phyloP scores from a whole-genome alignment of 1,140 invertebrate genomes.

The Leptestheria dahalacensis region DNA sequence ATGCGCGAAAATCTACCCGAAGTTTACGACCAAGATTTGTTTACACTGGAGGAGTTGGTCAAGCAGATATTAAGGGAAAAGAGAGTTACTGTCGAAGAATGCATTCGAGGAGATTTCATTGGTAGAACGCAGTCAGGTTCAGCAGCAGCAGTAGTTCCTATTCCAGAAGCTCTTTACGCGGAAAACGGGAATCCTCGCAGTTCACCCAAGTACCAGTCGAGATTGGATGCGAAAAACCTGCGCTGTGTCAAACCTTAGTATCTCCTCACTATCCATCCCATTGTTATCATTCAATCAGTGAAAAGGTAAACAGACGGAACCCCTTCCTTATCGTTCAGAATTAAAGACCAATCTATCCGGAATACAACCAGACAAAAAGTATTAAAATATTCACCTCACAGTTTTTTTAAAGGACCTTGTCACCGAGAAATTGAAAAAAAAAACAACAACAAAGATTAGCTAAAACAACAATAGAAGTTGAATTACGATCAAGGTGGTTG shows the following conservation, averaged over 20 bases:
- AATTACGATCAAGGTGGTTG: background rate
- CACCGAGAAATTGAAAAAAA: background rate
- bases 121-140: background rate
- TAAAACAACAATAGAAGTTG: background rate
- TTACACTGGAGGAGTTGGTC: constrained; percentile 34
- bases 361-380: too few relatives aligned
- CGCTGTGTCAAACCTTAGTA: background rate
- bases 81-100: constrained; percentile 23
- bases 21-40: constrained; percentile 30
- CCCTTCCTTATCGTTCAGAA: too few relatives aligned
- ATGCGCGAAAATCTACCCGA: constrained; percentile 29
- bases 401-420: too few relatives aligned
- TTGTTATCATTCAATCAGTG: too few relatives aligned
- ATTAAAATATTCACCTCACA: too few relatives aligned
- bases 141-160: background rate
- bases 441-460: background rate
- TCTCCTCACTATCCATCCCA: background rate
- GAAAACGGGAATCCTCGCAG: background rate
- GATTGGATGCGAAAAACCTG: background rate
- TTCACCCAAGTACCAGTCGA: background rate
- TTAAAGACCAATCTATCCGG: too few relatives aligned
- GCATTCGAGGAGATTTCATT: background rate
- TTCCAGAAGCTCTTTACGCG: background rate
- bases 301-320: too few relatives aligned
- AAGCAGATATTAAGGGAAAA: constrained; percentile 30